phyloP scores from a whole-genome alignment of 2,888 invertebrate species.

The Ornithoptera alexandrae region DNA sequence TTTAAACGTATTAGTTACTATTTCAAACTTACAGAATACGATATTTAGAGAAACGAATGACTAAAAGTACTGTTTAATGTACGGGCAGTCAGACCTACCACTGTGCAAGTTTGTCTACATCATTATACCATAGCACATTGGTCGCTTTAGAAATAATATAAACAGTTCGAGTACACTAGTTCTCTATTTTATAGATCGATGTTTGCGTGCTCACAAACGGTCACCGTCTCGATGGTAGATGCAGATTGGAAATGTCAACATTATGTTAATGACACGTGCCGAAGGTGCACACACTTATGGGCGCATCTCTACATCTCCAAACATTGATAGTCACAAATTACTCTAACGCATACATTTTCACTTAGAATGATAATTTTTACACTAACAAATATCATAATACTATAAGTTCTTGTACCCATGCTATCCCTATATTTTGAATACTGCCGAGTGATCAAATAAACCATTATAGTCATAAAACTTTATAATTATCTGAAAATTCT shows the following conservation, averaged over 20 bases:
- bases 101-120: slow-evolving; percentile 52
- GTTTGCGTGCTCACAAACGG: slow-evolving; percentile 60
- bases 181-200: slow-evolving; percentile 58
- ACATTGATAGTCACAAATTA: background rate
- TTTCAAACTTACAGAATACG: slow-evolving; percentile 45
- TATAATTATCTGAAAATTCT: too few species aligned
- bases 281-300: slow-evolving; percentile 19
- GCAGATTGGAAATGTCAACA: slow-evolving; percentile 52
- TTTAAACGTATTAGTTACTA: slow-evolving; percentile 39
- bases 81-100: slow-evolving; percentile 43
- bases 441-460: too few species aligned
- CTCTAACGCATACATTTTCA: background rate
- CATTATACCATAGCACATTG: slow-evolving; percentile 55
- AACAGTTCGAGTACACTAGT: slow-evolving; percentile 43
- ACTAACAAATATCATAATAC: too few species aligned
- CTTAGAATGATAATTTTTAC: too few species aligned
- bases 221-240: slow-evolving; percentile 50
- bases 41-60: slow-evolving; percentile 51
- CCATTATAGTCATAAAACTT: too few species aligned
- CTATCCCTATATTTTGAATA: too few species aligned
- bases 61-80: slow-evolving; percentile 26
- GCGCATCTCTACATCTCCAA: background rate
- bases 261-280: slow-evolving; percentile 40
- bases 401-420: too few species aligned
- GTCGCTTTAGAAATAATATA: slow-evolving; percentile 61